Conservation (phyloP, 2,113 vertebrate genomes). For the Carettochelys insculpta region DNA sequence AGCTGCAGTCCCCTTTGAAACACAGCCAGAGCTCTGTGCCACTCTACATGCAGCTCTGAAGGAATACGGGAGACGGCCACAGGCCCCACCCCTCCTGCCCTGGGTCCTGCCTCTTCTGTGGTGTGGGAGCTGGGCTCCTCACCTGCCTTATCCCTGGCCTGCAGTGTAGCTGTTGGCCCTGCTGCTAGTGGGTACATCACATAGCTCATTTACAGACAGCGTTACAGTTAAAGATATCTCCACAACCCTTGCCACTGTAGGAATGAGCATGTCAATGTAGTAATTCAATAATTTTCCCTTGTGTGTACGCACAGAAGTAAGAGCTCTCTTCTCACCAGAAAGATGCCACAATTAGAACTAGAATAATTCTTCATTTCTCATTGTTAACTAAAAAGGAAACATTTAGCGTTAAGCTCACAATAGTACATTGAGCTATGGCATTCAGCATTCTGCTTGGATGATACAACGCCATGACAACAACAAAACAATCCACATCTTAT, state of each 20-base stretch:
- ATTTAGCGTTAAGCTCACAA: constrained; percentile 34
- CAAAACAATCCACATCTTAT: not conserved
- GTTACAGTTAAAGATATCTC: constrained; percentile 7
- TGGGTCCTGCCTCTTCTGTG: too few relatives aligned
- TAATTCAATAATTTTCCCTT: constrained; percentile 41
- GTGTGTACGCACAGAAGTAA: constrained; percentile 30
- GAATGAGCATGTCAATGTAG: constrained; percentile 22
- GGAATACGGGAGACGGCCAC: too few relatives aligned
- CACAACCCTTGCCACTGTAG: not conserved
- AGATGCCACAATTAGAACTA: constrained; percentile 25
- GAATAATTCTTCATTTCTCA: not conserved
- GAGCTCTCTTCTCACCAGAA: not conserved
- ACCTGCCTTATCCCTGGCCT: too few relatives aligned
- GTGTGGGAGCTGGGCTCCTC: too few relatives aligned
- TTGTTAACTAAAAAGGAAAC: constrained; percentile 28
- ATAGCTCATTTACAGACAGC: not conserved
- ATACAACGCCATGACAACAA: not conserved
- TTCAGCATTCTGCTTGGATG: not conserved
- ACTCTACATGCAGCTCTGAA: too few relatives aligned
- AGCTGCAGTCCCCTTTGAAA: too few relatives aligned
- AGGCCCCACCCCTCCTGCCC: too few relatives aligned
- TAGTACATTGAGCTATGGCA: constrained; percentile 8
- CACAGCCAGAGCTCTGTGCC: too few relatives aligned
- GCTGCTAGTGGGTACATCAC: not conserved
- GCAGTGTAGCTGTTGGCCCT: too few relatives aligned